Conservation (phyloP, 2,113 vertebrate genomes). For the Xiphorhynchus elegans region DNA sequence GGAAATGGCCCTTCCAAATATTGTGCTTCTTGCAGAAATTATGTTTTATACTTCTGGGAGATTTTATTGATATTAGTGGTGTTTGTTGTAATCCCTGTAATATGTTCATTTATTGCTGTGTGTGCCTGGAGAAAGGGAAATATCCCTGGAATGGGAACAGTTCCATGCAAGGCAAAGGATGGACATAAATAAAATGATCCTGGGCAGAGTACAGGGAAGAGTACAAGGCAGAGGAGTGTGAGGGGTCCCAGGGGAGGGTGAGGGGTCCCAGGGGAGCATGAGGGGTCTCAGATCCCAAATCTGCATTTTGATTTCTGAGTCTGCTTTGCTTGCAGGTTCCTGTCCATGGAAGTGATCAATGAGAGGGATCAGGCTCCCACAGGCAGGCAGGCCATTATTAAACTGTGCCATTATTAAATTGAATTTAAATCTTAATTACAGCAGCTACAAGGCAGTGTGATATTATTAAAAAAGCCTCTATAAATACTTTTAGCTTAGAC, state of each 20-base stretch:
- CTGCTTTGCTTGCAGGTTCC: accelerated
- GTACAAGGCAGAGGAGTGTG: no score
- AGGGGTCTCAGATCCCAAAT: not conserved
- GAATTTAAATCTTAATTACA: not conserved
- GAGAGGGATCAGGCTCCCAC: not conserved
- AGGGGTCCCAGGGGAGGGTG: no score
- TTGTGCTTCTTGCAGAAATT: not conserved
- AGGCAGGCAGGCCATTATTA: not conserved
- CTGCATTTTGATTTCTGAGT: not conserved
- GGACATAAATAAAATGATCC: accelerated
- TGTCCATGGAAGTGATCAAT: not conserved
- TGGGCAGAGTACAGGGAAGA: not conserved
- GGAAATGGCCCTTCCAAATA: not conserved
- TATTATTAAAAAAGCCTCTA: not conserved
- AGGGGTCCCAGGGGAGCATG: accelerated
- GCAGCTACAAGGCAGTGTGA: not conserved
- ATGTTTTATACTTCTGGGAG: not conserved
- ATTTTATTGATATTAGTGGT: not conserved
- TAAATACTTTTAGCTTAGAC: not conserved
- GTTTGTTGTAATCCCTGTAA: not conserved
- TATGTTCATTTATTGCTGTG: not conserved
- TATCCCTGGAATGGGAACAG: not conserved
- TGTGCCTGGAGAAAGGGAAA: not conserved
- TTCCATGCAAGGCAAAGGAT: not conserved
- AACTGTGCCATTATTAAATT: not conserved